A percentile compares a stretch with the other conserved stretches of the same genome.
Evolutionary conservation across 2,888 invertebrate genomes (phyloP).

Genomic region (Melinaea menophilus): DNA sequence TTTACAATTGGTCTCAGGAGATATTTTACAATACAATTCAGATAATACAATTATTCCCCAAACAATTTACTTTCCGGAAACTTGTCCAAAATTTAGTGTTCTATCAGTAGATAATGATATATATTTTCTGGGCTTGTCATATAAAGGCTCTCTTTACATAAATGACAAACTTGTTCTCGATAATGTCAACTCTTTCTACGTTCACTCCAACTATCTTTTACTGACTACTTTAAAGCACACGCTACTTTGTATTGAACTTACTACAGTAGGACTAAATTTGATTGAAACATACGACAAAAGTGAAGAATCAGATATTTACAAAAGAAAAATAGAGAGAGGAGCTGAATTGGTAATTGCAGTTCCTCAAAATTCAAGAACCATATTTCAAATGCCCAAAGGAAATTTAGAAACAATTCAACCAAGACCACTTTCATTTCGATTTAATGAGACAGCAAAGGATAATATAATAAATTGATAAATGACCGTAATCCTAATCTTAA

Average conservation of each 20-base stretch:
- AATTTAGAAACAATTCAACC: slow-evolving; percentile 96
- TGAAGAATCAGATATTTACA: slow-evolving; percentile 63
- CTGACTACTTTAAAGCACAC: slow-evolving; percentile 83
- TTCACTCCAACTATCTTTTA: slow-evolving; percentile 84
- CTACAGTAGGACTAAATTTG: slow-evolving; percentile 39
- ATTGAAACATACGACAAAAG: slow-evolving; percentile 51
- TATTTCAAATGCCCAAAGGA: slow-evolving; percentile 95
- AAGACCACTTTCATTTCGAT: slow-evolving; percentile 86
- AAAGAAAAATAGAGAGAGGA: slow-evolving; percentile 78
- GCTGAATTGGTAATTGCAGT: slow-evolving; percentile 82
- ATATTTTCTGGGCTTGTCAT: slow-evolving; percentile 71
- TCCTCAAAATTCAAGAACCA: slow-evolving; percentile 82
- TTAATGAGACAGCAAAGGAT: slow-evolving; percentile 90
- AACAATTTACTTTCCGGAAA: slow-evolving; percentile 57
- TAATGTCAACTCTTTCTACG: slow-evolving; percentile 82
- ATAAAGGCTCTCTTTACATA: slow-evolving; percentile 75
- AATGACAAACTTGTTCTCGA: slow-evolving; percentile 77
- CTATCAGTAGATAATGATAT: slow-evolving; percentile 56
- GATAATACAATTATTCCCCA: slow-evolving; percentile 47
- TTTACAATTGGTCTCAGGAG: slow-evolving; percentile 56
- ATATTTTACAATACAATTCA: slow-evolving; percentile 51
- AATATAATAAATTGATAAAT: slow-evolving; percentile 90
- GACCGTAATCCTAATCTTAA: slow-evolving; percentile 87
- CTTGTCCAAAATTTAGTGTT: slow-evolving; percentile 67
- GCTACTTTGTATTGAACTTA: slow-evolving; percentile 74